These are phyloP conservation scores for Aphodius sticticus DNA, from an alignment of 2,888 invertebrate genomes.

Conservation along the genomic window DNA sequence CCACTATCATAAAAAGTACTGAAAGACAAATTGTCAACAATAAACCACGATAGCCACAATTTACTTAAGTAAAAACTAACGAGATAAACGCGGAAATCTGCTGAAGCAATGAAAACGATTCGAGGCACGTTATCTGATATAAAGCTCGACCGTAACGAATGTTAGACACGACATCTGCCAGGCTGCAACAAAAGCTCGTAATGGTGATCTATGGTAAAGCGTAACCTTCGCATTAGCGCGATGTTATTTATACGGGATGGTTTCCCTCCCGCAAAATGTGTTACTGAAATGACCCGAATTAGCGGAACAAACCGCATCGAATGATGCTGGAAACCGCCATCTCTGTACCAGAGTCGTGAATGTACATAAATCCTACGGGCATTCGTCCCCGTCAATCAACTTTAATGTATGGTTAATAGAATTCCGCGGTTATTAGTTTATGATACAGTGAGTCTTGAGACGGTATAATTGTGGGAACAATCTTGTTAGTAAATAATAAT, in stretches of 20 bases:
- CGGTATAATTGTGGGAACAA: too few species aligned
- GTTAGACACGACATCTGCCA: slow-evolving; percentile 4
- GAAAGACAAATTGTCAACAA: not conserved
- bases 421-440: too few species aligned
- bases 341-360: not conserved
- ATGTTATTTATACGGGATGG: not conserved
- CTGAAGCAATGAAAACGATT: not conserved
- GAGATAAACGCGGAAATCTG: not conserved
- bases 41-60: not conserved
- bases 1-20: not conserved
- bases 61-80: not conserved
- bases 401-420: not conserved
- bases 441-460: too few species aligned
- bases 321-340: not conserved
- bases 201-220: not conserved
- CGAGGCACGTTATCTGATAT: not conserved
- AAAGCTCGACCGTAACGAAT: not conserved
- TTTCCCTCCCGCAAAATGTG: not conserved
- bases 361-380: not conserved
- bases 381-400: not conserved
- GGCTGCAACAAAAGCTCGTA: not conserved
- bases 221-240: slow-evolving; percentile 4
- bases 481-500: too few species aligned
- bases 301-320: not conserved
- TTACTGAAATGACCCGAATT: not conserved